phyloP scores from a whole-genome alignment of 1,140 invertebrate species.

The Listronotus bonariensis region DNA sequence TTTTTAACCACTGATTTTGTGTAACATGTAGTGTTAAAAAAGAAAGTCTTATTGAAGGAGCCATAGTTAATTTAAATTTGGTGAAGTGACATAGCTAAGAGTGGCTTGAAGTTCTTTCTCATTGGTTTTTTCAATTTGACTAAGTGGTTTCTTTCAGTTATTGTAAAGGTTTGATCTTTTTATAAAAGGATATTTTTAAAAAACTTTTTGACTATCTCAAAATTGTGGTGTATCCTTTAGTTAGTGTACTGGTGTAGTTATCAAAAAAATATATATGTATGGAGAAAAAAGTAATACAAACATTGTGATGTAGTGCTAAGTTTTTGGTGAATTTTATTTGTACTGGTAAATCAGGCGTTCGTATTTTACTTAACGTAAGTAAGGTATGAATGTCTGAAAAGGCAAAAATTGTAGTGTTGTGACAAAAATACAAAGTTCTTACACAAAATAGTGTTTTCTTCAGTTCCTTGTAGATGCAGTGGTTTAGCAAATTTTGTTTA shows the following conservation, averaged over 20 bases:
- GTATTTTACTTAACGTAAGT: slow-evolving; percentile 19
- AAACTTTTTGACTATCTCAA: slow-evolving; percentile 41
- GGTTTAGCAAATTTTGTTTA: background rate
- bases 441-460: slow-evolving; percentile 29
- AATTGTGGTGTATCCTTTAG: slow-evolving; percentile 40
- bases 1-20: slow-evolving; percentile 27
- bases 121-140: slow-evolving; percentile 38
- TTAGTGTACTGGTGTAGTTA: slow-evolving; percentile 46
- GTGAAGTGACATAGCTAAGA: slow-evolving; percentile 31
- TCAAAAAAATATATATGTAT: slow-evolving; percentile 12
- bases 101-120: slow-evolving; percentile 50
- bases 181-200: slow-evolving; percentile 36
- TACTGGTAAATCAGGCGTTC: slow-evolving; percentile 20
- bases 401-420: slow-evolving; percentile 33
- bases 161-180: slow-evolving; percentile 18
- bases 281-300: slow-evolving; percentile 14
- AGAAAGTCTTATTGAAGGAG: slow-evolving; percentile 22
- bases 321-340: slow-evolving; percentile 19
- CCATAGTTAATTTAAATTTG: slow-evolving; percentile 32
- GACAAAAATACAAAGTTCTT: slow-evolving; percentile 37
- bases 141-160: slow-evolving; percentile 15
- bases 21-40: slow-evolving; percentile 34
- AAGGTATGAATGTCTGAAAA: slow-evolving; percentile 18
- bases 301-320: slow-evolving; percentile 35
- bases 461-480: slow-evolving; percentile 22